Evolutionary conservation across 2,113 vertebrate genomes (phyloP).

Genomic region (Rhynchopsitta pachyrhyncha): DNA sequence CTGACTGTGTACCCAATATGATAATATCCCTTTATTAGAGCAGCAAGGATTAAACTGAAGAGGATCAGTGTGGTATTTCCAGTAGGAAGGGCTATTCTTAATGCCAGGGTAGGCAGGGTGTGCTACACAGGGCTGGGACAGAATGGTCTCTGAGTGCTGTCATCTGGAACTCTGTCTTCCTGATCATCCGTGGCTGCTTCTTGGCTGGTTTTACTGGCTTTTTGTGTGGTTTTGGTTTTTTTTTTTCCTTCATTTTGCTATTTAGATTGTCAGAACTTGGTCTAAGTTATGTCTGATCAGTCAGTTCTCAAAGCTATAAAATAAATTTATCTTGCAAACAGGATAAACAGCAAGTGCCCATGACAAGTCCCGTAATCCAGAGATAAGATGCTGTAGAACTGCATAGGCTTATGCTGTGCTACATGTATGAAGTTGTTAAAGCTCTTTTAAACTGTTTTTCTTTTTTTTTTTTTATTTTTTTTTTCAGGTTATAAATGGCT

Average conservation of each 20-base stretch:
- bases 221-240: not conserved
- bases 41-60: constrained; percentile 7
- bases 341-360: not conserved
- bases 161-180: not conserved
- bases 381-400: not conserved
- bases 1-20: accelerated
- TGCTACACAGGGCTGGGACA: not conserved
- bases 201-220: not conserved
- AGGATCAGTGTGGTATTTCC: constrained; percentile 38
- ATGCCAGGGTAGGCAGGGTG: not conserved
- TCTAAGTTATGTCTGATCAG: not conserved
- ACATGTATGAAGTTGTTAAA: not conserved
- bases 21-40: not conserved
- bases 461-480: not conserved
- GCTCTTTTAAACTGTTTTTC: constrained; percentile 45
- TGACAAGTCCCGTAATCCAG: not conserved
- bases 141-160: not conserved
- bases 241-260: not conserved
- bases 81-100: constrained; percentile 28
- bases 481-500: constrained; percentile 95
- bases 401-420: not conserved
- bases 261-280: not conserved
- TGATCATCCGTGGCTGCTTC: not conserved
- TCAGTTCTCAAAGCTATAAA: not conserved
- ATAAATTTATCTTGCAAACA: not conserved